These are phyloP conservation scores for Amaurobius ferox DNA, from an alignment of 2,888 invertebrate species.

Conservation along the genomic window DNA sequence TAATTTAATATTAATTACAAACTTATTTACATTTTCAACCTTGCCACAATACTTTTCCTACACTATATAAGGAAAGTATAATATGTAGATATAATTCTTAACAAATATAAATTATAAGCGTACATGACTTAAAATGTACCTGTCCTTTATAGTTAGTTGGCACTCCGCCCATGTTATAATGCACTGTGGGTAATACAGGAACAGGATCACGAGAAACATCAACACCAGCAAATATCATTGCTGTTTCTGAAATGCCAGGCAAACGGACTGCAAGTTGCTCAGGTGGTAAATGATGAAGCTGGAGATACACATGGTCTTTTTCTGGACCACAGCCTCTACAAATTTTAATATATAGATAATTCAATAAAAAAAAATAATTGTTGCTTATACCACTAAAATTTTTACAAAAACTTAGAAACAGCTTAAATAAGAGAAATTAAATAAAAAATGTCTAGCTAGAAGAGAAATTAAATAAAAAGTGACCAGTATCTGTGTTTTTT, in stretches of 20 bases:
- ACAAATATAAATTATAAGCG: no score
- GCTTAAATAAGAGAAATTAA: no score
- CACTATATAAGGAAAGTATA: no score
- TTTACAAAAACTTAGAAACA: not conserved
- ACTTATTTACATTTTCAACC: no score
- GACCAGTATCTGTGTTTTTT: no score
- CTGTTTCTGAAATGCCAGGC: constrained; percentile 99
- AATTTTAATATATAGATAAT: no score
- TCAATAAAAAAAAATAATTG: no score
- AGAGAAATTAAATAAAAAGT: no score
- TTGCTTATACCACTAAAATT: not conserved
- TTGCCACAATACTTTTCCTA: no score
- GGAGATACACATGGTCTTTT: constrained; percentile 96
- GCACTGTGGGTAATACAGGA: constrained; percentile 99
- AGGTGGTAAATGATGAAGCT: constrained; percentile 96
- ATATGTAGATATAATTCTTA: no score
- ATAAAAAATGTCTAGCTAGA: not conserved
- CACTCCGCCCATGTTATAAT: constrained; percentile 99
- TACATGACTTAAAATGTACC: no score
- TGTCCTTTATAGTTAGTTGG: constrained; percentile 99
- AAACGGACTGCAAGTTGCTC: constrained; percentile 86
- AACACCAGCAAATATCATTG: constrained; percentile 99
- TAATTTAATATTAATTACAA: no score
- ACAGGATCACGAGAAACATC: constrained; percentile 99
- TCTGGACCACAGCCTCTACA: constrained; percentile 94